Conservation (phyloP, 2,113 vertebrate species). For the Pipa parva region DNA sequence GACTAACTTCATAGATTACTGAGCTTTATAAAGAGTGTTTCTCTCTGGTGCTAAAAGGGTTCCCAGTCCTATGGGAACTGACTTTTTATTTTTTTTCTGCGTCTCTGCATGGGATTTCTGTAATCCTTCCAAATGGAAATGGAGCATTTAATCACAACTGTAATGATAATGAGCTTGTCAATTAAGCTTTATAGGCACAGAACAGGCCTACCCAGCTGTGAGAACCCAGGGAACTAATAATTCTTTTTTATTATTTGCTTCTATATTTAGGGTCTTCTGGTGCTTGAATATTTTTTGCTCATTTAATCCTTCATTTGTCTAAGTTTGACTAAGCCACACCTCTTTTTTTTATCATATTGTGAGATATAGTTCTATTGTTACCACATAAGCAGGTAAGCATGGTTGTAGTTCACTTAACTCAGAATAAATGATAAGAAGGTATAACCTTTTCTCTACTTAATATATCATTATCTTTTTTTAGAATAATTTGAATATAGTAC, state of each 20-base stretch:
- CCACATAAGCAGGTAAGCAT: conserved; percentile 15
- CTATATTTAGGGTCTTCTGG: conserved; percentile 11
- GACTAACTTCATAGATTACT: too few species aligned
- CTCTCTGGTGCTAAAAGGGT: too few species aligned
- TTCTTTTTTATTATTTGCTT: conserved; percentile 28
- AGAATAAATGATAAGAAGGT: conserved; percentile 22
- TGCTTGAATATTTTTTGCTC: conserved; percentile 25
- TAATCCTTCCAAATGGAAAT: conserved; percentile 35
- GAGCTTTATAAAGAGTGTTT: too few species aligned
- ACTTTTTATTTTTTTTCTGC: too few species aligned
- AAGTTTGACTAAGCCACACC: conserved; percentile 4
- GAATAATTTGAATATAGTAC: conserved; percentile 5
- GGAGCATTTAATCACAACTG: conserved; percentile 39
- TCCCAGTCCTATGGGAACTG: too few species aligned
- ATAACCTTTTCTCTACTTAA: conserved; percentile 5
- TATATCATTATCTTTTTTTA: conserved; percentile 9
- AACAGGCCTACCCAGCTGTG: conserved; percentile 37
- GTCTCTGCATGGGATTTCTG: conserved; percentile 24
- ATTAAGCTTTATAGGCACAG: conserved; percentile 38
- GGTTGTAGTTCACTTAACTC: conserved; percentile 14
- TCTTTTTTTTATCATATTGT: conserved; percentile 1
- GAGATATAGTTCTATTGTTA: conserved; percentile 1
- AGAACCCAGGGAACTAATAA: conserved; percentile 36
- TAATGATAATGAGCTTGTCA: conserved; percentile 41
- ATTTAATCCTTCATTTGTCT: conserved; percentile 10